phyloP scores from a whole-genome alignment of 2,888 invertebrate species.

The Subacronicta megacephala region DNA sequence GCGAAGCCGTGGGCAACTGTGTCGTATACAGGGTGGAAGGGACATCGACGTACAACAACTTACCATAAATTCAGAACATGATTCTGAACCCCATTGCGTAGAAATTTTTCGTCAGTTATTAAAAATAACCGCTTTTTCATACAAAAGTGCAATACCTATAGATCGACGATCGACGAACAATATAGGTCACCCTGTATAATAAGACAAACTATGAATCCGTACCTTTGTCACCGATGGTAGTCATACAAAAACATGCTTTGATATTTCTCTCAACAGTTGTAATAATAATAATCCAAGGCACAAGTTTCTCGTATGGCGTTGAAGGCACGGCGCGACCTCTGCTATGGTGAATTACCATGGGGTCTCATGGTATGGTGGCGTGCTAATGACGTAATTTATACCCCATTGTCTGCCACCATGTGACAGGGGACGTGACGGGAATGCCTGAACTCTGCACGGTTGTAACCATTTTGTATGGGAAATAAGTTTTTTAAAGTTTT shows the following conservation, averaged over 20 bases:
- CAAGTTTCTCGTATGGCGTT: constrained; percentile 51
- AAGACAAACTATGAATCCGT: constrained; percentile 28
- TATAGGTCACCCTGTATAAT: too few species aligned
- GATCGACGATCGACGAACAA: too few species aligned
- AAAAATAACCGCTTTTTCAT: too few species aligned
- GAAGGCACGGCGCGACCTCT: constrained; percentile 59
- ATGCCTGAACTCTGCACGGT: constrained; percentile 46
- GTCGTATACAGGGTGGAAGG: too few species aligned
- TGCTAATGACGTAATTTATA: constrained; percentile 71
- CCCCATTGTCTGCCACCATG: constrained; percentile 71
- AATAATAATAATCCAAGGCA: constrained; percentile 55
- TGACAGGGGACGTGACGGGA: constrained; percentile 56
- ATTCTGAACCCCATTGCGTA: too few species aligned
- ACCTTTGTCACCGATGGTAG: too few species aligned
- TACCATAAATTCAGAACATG: too few species aligned
- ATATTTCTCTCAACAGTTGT: constrained; percentile 45
- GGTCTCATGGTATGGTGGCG: constrained; percentile 54
- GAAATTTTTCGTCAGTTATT: too few species aligned
- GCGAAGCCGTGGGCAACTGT: too few species aligned
- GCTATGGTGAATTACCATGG: constrained; percentile 57
- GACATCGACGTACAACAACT: too few species aligned
- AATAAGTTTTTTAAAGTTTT: constrained; percentile 26
- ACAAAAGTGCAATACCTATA: too few species aligned
- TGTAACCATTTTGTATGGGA: constrained; percentile 42
- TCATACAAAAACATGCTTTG: constrained; percentile 22